phyloP scores from a whole-genome alignment of 2,888 invertebrate species.

The Dioctria rufipes region DNA sequence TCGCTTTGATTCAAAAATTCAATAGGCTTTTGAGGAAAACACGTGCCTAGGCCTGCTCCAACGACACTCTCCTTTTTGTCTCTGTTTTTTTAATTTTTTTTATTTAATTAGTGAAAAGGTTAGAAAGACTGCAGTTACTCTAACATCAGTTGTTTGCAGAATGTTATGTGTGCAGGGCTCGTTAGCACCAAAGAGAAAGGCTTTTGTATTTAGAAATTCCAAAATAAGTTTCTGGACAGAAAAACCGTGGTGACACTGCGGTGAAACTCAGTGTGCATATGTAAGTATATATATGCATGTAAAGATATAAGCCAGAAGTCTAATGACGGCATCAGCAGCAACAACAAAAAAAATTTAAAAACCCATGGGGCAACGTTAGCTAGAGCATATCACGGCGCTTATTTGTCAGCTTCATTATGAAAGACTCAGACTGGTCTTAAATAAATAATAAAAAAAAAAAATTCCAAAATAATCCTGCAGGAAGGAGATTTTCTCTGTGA shows the following conservation, averaged over 20 bases:
- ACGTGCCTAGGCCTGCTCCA: neutral
- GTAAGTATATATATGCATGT: no score
- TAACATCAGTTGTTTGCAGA: no score
- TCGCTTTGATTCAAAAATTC: no score
- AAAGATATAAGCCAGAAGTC: neutral
- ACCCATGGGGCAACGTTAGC: neutral
- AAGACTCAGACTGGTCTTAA: neutral
- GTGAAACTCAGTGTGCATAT: no score
- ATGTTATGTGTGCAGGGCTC: no score
- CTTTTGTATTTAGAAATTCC: no score
- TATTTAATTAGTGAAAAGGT: neutral
- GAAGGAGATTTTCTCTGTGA: neutral
- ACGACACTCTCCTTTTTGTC: constrained; percentile 1
- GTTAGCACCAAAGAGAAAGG: no score
- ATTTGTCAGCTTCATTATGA: constrained; percentile 25
- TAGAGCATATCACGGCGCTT: constrained; percentile 2
- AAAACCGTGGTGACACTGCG: no score
- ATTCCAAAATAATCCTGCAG: neutral
- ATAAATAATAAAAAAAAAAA: neutral
- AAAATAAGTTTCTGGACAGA: no score
- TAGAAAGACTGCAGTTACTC: no score
- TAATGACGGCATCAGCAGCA: neutral
- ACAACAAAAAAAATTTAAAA: neutral
- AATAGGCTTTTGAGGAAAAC: neutral
- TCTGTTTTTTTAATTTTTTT: neutral